Conservation (phyloP, 2,888 invertebrate species). For the Temnothorax rugatulus region DNA sequence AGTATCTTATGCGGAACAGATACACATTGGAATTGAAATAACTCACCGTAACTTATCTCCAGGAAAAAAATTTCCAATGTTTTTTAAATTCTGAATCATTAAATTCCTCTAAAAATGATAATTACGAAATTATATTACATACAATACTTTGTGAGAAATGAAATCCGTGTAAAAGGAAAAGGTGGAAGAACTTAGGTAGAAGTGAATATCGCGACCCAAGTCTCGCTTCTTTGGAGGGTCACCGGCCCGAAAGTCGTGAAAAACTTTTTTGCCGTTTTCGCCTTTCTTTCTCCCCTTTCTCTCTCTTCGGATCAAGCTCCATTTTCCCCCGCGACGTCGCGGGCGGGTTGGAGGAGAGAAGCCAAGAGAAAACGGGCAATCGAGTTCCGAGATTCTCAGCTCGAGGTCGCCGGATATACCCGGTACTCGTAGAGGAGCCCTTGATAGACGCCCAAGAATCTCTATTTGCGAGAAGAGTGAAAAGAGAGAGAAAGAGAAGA, state of each 20-base stretch:
- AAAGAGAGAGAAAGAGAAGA: constrained; percentile 1
- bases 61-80: not conserved
- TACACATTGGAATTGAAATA: not conserved
- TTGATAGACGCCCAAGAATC: constrained; percentile 73
- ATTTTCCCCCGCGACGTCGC: constrained; percentile 35
- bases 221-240: constrained; percentile 1
- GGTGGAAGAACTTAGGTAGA: not conserved
- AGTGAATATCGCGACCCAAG: not conserved
- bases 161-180: constrained; percentile 10
- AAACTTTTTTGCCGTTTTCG: constrained; percentile 53
- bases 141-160: constrained; percentile 14
- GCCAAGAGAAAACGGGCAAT: constrained; percentile 58
- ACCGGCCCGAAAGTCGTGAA: constrained; percentile 54
- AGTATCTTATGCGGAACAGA: not conserved
- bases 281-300: constrained; percentile 5
- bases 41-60: not conserved
- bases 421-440: constrained; percentile 39
- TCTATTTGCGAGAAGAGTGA: constrained; percentile 42
- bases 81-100: not conserved
- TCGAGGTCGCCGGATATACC: constrained; percentile 38
- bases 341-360: constrained; percentile 33
- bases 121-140: not conserved
- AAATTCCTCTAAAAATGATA: not conserved
- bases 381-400: constrained; percentile 63
- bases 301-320: constrained; percentile 1